Percentiles rank a stretch among this genome's conserved stretches.
Conservation (phyloP, 2,888 invertebrate species). For the Andrena minutula region DNA sequence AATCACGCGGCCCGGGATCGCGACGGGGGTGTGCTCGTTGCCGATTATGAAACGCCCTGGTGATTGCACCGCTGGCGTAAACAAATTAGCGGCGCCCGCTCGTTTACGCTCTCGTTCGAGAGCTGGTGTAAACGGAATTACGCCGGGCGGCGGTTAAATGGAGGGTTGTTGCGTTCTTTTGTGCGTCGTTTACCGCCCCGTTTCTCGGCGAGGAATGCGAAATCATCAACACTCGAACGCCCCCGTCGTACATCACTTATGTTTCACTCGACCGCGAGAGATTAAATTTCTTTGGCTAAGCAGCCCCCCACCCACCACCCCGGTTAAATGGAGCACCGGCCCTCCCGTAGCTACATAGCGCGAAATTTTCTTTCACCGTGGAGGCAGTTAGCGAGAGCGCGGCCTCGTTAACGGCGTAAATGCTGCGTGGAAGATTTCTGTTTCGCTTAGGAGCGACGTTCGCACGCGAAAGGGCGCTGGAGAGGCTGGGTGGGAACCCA, state of each 20-base stretch:
- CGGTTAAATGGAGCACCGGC: conserved; percentile 33
- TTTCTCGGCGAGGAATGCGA: conserved; percentile 17
- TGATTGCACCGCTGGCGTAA: conserved; percentile 63
- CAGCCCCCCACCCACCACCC: not conserved
- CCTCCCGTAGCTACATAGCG: not conserved
- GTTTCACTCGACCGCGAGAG: conserved; percentile 43
- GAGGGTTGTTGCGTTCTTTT: conserved; percentile 31
- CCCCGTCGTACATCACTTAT: conserved; percentile 44
- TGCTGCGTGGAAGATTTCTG: conserved; percentile 19
- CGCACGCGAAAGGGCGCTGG: not conserved
- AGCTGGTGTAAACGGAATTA: conserved; percentile 51
- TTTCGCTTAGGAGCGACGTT: conserved; percentile 9
- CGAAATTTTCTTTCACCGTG: conserved; percentile 33
- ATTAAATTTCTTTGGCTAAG: conserved; percentile 51
- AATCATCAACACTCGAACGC: conserved; percentile 44
- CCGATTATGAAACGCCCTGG: conserved; percentile 63
- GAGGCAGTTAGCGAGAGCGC: conserved; percentile 12
- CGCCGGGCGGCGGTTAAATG: conserved; percentile 40
- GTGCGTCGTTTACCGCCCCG: conserved; percentile 23
- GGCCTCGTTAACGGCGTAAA: conserved; percentile 27
- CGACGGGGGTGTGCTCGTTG: conserved; percentile 25
- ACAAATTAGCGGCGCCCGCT: conserved; percentile 61
- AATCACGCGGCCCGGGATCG: conserved; percentile 36
- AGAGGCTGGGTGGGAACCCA: not conserved
- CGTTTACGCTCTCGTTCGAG: conserved; percentile 28